Base-by-base conservation (phyloP, 2,888 invertebrate species). In the Perizoma affinitatum region DNA sequence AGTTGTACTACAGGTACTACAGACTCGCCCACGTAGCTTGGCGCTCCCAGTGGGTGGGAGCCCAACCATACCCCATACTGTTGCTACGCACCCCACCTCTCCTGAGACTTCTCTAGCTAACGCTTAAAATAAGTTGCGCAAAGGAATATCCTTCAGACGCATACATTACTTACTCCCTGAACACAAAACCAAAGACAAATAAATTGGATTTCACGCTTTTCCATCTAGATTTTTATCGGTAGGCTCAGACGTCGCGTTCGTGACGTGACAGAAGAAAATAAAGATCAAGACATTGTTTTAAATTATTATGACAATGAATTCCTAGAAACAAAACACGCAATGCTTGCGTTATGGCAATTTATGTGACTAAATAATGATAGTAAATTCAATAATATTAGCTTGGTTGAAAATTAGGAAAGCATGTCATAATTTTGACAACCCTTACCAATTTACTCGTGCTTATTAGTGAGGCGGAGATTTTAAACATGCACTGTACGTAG, bases 1-100 rank as follows among this genome's bases (percentile, higher is more conserved):
- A 81, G 75, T 73, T 83, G 86, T 90, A 91, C 91, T 89, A 90
- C 80, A 84, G 80, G 89, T 89, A 92, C 92, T 91, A 91, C 91
- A 92, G 92, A 92, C 92, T 88, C 92, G 91, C 92, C 92, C 90
- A 92, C 92, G 90, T 84, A 79, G 75, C 79, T 65, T 70, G 75
- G 74, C 71, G 74, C 75, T 72, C 69, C 78, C 69, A 68, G 61
- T 65, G 57, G n/a, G n/a, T n/a, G n/a, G n/a, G n/a, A n/a, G n/a
- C 64, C 66, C 60, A 67, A 76, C 61, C 22, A 22, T 22, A 3
- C 22, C 69, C 70, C 68, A 52, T 61, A 48, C 75, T 80, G 89
- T 88, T 88, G 83, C 87, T 74, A 88, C 82, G 84, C 82, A 80
- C 78, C 78, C 79, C 74, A 57, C 68, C 76, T 73, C 71, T 72